Percentiles rank a stretch among this genome's conserved stretches.
phyloP scores from a whole-genome alignment of 2,113 vertebrate genomes.

The Calonectris borealis region DNA sequence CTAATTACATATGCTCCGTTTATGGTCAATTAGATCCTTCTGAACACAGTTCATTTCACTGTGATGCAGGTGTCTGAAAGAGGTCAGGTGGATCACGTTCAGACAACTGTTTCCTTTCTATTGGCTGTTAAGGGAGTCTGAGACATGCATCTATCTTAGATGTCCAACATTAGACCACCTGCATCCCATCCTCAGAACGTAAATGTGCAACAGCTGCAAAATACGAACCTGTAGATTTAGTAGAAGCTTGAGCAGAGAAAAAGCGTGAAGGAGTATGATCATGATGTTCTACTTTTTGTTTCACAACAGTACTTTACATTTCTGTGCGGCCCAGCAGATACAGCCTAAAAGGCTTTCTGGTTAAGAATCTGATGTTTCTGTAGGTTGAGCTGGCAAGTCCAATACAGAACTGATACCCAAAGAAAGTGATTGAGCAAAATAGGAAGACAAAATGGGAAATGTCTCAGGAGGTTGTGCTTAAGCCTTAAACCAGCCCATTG shows the following conservation, averaged over 20 bases:
- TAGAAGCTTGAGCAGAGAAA: neutral
- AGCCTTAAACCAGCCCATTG: neutral
- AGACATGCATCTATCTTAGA: neutral
- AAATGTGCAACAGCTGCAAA: neutral
- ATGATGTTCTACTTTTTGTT: neutral
- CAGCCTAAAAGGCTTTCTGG: neutral
- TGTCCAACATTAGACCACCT: neutral
- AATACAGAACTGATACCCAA: neutral
- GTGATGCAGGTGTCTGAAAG: neutral
- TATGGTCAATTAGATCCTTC: neutral
- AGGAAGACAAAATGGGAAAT: neutral
- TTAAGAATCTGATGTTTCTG: neutral
- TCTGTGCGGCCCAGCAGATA: neutral
- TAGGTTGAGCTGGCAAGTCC: neutral
- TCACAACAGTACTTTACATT: neutral
- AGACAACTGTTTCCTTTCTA: neutral
- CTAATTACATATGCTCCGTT: neutral
- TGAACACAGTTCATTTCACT: neutral
- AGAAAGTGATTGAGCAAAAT: neutral
- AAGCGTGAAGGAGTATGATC: accelerated
- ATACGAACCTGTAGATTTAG: neutral
- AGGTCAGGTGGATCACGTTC: neutral
- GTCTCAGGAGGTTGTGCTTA: neutral
- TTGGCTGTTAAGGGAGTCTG: neutral
- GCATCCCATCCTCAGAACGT: neutral